A percentile compares a stretch with the other conserved stretches of the same genome.
These are phyloP conservation scores for Oxytorus armatus DNA, from an alignment of 2,888 invertebrate species.

Conservation along the genomic window DNA sequence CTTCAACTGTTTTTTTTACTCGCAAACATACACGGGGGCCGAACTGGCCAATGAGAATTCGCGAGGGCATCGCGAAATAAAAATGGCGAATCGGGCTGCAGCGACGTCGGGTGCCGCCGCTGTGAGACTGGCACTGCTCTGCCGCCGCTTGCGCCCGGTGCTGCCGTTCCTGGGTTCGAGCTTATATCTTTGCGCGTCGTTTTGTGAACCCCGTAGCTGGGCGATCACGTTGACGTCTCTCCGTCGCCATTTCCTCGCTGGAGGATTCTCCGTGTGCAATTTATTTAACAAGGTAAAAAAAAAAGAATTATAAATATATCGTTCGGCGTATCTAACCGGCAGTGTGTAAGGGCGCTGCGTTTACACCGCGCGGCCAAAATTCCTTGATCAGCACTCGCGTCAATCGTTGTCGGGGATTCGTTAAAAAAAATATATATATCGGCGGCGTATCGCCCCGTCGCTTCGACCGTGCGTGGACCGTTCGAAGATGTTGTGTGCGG, in stretches of 20 bases:
- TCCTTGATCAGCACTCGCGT: conserved; percentile 5
- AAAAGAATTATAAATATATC: not conserved
- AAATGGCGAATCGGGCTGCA: conserved; percentile 78
- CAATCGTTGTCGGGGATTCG: conserved; percentile 10
- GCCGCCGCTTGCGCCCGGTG: conserved; percentile 48
- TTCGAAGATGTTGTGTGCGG: conserved; percentile 46
- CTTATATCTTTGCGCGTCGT: conserved; percentile 92
- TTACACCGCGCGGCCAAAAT: conserved; percentile 15
- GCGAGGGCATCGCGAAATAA: conserved; percentile 79
- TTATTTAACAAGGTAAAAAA: conserved; percentile 65
- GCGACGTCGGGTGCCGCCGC: conserved; percentile 59
- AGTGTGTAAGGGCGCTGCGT: no score
- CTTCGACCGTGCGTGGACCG: conserved; percentile 3
- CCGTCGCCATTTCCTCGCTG: conserved; percentile 88
- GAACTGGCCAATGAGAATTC: conserved; percentile 81
- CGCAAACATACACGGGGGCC: conserved; percentile 72
- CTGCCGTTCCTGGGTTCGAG: conserved; percentile 84
- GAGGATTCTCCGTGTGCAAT: conserved; percentile 72
- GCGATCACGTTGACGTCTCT: conserved; percentile 85
- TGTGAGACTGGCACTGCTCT: conserved; percentile 25
- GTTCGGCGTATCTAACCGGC: not conserved
- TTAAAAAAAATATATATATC: conserved; percentile 18
- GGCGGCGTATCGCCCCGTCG: not conserved
- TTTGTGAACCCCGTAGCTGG: conserved; percentile 91
- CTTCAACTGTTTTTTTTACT: conserved; percentile 56